phyloP scores from a whole-genome alignment of 2,797 vertebrate genomes.

The Fundulus diaphanus region DNA sequence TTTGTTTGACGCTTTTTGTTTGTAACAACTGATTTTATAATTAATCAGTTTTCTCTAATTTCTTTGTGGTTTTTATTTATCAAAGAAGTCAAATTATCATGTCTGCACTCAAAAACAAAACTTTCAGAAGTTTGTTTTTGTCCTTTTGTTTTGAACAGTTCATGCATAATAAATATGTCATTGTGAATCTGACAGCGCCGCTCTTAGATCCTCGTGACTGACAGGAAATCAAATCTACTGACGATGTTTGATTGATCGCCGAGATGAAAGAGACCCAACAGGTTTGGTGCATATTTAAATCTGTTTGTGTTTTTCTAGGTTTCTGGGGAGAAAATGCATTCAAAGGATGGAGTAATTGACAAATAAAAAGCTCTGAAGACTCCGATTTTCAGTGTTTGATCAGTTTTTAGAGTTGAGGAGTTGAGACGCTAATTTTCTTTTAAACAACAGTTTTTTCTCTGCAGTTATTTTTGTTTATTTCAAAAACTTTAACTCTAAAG shows the following conservation, averaged over 20 bases:
- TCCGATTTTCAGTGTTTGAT: slow-evolving; percentile 46
- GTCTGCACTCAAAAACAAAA: background rate
- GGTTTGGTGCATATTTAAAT: slow-evolving; percentile 48
- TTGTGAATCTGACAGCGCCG: background rate
- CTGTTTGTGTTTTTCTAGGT: slow-evolving; percentile 36
- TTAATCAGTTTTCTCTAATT: slow-evolving; percentile 3
- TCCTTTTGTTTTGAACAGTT: slow-evolving; percentile 12
- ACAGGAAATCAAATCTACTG: slow-evolving; percentile 7
- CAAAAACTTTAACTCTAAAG: background rate
- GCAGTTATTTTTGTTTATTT: background rate
- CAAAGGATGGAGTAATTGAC: slow-evolving; percentile 48
- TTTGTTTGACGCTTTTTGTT: background rate
- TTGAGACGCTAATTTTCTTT: slow-evolving; percentile 5
- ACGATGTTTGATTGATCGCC: slow-evolving; percentile 34
- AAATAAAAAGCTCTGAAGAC: slow-evolving; percentile 40
- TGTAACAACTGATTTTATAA: background rate
- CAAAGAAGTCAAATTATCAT: background rate
- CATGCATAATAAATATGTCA: slow-evolving; percentile 12
- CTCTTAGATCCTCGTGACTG: slow-evolving; percentile 33
- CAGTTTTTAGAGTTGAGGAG: background rate
- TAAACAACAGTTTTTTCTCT: background rate
- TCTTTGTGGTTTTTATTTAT: background rate
- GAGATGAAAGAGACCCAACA: slow-evolving; percentile 48
- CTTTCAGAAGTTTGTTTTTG: background rate
- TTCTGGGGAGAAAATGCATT: slow-evolving; percentile 45